Evolutionary conservation across 2,113 vertebrate genomes (phyloP).

Genomic region (Oryzias curvinotus): DNA sequence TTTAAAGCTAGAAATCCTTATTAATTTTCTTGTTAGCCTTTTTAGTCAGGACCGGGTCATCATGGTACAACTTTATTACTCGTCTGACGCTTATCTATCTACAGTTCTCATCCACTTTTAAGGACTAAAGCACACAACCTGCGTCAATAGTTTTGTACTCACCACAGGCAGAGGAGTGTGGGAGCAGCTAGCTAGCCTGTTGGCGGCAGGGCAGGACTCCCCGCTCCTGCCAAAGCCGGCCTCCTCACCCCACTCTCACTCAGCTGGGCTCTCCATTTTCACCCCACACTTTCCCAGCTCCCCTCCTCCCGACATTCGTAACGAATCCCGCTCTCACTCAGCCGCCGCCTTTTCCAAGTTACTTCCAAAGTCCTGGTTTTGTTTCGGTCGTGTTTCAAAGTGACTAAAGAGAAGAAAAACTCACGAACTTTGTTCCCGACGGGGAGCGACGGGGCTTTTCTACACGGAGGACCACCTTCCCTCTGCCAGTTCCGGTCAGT

Average conservation of each 20-base stretch:
- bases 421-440: conserved; percentile 16
- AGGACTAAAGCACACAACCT: too few relatives aligned
- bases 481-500: neutral
- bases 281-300: conserved; percentile 60
- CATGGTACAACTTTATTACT: too few relatives aligned
- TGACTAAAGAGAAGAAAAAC: conserved; percentile 2
- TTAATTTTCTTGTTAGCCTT: too few relatives aligned
- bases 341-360: neutral
- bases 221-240: conserved; percentile 65
- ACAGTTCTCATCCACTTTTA: too few relatives aligned
- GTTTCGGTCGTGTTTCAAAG: neutral
- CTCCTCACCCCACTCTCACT: conserved; percentile 77
- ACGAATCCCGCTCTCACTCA: neutral
- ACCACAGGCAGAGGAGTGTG: conserved; percentile 22
- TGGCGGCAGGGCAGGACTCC: conserved; percentile 68
- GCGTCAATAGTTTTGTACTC: neutral
- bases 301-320: conserved; percentile 27
- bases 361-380: neutral
- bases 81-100: too few relatives aligned
- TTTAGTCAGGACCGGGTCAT: too few relatives aligned
- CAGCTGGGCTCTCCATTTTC: conserved; percentile 79
- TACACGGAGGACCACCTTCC: conserved; percentile 63
- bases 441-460: conserved; percentile 62
- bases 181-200: conserved; percentile 57
- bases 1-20: too few relatives aligned